Conservation (phyloP, 2,888 invertebrate species). For the Orchesellides sinensis region DNA sequence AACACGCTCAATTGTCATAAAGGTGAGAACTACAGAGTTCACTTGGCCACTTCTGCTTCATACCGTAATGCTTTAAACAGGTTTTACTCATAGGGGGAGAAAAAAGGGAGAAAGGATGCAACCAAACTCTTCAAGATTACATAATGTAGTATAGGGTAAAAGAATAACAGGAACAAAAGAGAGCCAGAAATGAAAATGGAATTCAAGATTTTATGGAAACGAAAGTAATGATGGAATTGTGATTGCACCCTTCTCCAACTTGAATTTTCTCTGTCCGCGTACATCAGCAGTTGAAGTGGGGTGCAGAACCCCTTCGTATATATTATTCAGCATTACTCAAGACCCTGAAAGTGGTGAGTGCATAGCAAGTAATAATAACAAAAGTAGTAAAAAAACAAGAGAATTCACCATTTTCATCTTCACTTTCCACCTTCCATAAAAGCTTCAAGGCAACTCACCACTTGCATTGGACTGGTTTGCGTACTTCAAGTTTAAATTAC, state of each 20-base stretch:
- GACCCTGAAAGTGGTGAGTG: background rate
- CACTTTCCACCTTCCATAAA: background rate
- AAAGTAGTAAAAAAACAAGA: conserved; percentile 29
- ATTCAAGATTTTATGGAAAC: conserved; percentile 70
- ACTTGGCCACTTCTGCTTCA: background rate
- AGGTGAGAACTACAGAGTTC: conserved; percentile 30
- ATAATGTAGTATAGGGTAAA: conserved; percentile 22
- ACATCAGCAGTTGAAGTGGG: conserved; percentile 1
- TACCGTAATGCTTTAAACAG: no score
- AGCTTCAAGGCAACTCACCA: background rate
- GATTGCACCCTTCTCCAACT: conserved; percentile 38
- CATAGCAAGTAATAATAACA: conserved; percentile 34
- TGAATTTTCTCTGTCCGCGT: conserved; percentile 3
- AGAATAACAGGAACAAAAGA: conserved; percentile 45
- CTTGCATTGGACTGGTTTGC: background rate
- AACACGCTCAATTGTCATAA: background rate
- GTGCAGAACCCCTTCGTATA: conserved; percentile 31
- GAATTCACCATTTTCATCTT: conserved; percentile 23
- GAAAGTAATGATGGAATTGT: conserved; percentile 72
- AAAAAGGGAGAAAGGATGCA: background rate
- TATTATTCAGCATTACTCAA: conserved; percentile 21
- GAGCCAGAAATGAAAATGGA: conserved; percentile 67
- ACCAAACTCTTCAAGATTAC: background rate
- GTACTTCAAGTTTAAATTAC: background rate
- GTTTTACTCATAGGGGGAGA: no score